A percentile compares a stretch with the other conserved stretches of the same genome.
phyloP scores from a whole-genome alignment of 1,140 invertebrate genomes.

The Cepaea nemoralis region DNA sequence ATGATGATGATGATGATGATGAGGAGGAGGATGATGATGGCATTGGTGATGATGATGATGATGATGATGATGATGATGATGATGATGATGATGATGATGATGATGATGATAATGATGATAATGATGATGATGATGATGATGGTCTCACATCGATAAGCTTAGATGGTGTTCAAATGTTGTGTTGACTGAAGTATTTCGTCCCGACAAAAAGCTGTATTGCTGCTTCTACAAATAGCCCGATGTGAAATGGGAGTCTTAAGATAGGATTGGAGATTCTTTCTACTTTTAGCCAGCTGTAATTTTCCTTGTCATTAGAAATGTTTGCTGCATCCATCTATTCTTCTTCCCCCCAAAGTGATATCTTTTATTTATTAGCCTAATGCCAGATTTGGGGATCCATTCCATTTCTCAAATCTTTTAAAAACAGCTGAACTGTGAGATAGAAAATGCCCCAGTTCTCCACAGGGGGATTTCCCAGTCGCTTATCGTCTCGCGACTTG shows the following conservation, averaged over 20 bases:
- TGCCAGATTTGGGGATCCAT: neutral
- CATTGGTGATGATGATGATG: too few species aligned
- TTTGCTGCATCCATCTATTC: neutral
- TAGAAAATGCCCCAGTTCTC: slow-evolving; percentile 8
- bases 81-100: too few species aligned
- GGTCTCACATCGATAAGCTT: neutral
- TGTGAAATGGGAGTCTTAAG: neutral
- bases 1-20: too few species aligned
- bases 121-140: too few species aligned
- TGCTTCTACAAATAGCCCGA: neutral
- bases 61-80: too few species aligned
- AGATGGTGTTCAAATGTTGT: neutral
- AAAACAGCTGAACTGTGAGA: slow-evolving; percentile 9
- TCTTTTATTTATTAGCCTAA: slow-evolving; percentile 32
- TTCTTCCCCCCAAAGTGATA: neutral
- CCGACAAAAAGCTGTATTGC: neutral
- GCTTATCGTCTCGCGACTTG: slow-evolving; percentile 31
- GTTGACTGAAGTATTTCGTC: neutral
- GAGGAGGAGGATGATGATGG: too few species aligned
- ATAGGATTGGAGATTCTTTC: neutral
- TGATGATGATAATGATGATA: too few species aligned
- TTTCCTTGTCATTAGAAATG: neutral
- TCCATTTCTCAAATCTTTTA: slow-evolving; percentile 4
- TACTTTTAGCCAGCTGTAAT: neutral
- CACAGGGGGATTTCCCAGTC: slow-evolving; percentile 13